Base-by-base conservation (phyloP, 2,113 vertebrate species). In the Brachyhypopomus occidentalis region DNA sequence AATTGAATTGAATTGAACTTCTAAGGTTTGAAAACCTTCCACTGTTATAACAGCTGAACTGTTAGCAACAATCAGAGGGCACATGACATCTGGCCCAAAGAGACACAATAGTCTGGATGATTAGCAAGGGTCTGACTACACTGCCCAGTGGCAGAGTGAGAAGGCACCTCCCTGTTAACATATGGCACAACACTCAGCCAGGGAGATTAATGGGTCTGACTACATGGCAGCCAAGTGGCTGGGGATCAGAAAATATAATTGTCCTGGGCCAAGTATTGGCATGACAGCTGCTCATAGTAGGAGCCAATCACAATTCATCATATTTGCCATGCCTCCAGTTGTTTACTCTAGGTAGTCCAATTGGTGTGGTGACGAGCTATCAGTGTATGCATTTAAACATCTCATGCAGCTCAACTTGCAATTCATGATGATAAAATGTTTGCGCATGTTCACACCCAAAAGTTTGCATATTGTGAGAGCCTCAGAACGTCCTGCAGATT, bases 121-220 rank as follows among this genome's bases (percentile, higher is more conserved):
- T 88, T 92, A 90, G 89, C 88, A 88, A 85, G 87, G 90, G 90
- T 90, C 90, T 91, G 83, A 88, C 87, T 82, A 76, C 81, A 83
- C 89, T 86, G 89, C 89, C 81, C 69, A 86, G 86, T 74, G 84
- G 78, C 64, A 75, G 77, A 75, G 83, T 82, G 82, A 77, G 79
- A 77, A 83, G 77, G 66, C 71, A 83, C 85, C 89, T 90, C 90
- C 89, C 91, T 88, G 89, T 90, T 90, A 92, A 91, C 91, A 92
- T 90, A 88, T 90, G 88, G 89, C 86, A 78, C 83, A 82, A 86
- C 86, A 87, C 89, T 92, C 91, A 91, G 90, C 88, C 91, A 88
- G 88, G 82, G 89, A 94, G 92, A 94, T 94, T 92, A 93, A 94
- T 94, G 91, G 87, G 89, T 91, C 88, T 93, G 92, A 92, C 92